phyloP scores from a whole-genome alignment of 2,888 invertebrate genomes.

The Shargacucullia verbasci region DNA sequence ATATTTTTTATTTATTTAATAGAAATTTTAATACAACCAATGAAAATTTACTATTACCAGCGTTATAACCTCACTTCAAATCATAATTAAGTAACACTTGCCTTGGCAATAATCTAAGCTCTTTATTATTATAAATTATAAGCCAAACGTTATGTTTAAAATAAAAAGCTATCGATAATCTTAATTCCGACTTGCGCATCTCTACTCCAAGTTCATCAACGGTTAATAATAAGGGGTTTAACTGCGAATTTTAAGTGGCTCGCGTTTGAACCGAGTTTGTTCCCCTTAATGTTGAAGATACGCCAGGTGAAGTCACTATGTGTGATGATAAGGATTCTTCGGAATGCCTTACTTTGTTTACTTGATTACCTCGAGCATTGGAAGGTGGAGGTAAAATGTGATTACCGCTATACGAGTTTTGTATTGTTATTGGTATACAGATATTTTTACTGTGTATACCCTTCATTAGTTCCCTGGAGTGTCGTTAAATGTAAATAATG shows the following conservation, averaged over 20 bases:
- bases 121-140: too few relatives aligned
- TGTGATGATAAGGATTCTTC: conserved; percentile 44
- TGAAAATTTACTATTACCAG: too few relatives aligned
- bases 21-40: too few relatives aligned
- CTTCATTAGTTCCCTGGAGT: conserved; percentile 5
- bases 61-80: too few relatives aligned
- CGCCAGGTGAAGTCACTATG: conserved; percentile 64
- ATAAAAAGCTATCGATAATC: conserved; percentile 49
- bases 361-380: conserved; percentile 31
- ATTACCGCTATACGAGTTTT: too few relatives aligned
- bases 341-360: conserved; percentile 49
- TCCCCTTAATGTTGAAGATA: conserved; percentile 55
- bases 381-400: conserved; percentile 22
- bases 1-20: too few relatives aligned
- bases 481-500: neutral
- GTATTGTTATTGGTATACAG: neutral
- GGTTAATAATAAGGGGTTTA: conserved; percentile 73
- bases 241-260: conserved; percentile 74
- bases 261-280: conserved; percentile 69
- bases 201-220: conserved; percentile 64
- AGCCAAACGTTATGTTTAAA: too few relatives aligned
- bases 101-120: too few relatives aligned
- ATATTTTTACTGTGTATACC: neutral
- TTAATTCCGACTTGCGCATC: conserved; percentile 36
- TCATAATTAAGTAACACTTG: too few relatives aligned